Percentiles rank a stretch among this genome's conserved stretches.
phyloP scores from a whole-genome alignment of 1,140 invertebrate species.

The Drosophila mauritiana region DNA sequence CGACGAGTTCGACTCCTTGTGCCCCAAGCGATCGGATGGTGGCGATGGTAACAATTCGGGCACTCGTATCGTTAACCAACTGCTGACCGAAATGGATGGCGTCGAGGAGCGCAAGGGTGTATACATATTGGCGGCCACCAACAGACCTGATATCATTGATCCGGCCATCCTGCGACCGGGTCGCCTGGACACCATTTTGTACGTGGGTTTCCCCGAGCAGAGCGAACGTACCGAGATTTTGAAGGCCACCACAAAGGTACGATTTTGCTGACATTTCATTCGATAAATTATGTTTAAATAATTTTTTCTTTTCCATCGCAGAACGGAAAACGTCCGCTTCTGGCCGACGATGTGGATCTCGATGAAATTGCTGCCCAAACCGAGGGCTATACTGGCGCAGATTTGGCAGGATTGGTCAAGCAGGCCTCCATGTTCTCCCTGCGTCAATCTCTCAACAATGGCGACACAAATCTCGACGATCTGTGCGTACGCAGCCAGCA shows the following conservation, averaged over 20 bases:
- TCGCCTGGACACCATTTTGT: slow-evolving; percentile 96
- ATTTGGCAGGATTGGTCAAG: slow-evolving; percentile 93
- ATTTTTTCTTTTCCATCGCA: slow-evolving; percentile 66
- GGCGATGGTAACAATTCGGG: slow-evolving; percentile 89
- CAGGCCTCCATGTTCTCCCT: slow-evolving; percentile 93
- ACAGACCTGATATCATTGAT: slow-evolving; percentile 98
- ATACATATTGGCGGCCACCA: slow-evolving; percentile 97
- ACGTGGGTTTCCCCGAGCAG: slow-evolving; percentile 94
- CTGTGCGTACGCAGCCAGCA: slow-evolving; percentile 70
- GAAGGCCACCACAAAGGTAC: slow-evolving; percentile 94
- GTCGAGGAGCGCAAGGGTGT: slow-evolving; percentile 95
- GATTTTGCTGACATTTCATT: not conserved
- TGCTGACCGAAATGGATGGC: slow-evolving; percentile 99
- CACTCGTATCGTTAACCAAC: slow-evolving; percentile 96
- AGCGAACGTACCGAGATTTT: slow-evolving; percentile 95
- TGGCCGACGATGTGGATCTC: slow-evolving; percentile 92
- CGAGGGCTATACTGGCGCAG: slow-evolving; percentile 95
- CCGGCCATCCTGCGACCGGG: slow-evolving; percentile 97
- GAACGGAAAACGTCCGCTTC: slow-evolving; percentile 91
- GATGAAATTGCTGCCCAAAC: slow-evolving; percentile 89
- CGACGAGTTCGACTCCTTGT: slow-evolving; percentile 99
- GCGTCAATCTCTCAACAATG: slow-evolving; percentile 87
- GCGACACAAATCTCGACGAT: slow-evolving; percentile 46
- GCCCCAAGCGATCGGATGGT: slow-evolving; percentile 93
- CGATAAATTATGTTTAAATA: not conserved